Evolutionary conservation across 2,797 vertebrate species (phyloP).

Genomic region (Artibeus lituratus): DNA sequence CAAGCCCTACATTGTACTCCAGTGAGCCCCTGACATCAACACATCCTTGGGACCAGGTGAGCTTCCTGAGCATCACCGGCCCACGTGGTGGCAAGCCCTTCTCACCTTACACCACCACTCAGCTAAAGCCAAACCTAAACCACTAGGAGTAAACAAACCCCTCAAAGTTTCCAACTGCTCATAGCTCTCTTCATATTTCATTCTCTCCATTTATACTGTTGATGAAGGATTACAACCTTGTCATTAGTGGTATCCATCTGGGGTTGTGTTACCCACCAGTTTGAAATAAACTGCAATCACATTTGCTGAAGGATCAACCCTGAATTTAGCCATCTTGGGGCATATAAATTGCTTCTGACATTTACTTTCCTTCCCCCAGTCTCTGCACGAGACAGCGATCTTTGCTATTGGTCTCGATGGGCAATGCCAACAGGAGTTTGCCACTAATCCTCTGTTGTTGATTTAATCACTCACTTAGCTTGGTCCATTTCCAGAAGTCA

Average conservation of each 20-base stretch:
- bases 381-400: not conserved
- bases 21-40: not conserved
- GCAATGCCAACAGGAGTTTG: not conserved
- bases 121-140: not conserved
- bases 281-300: constrained; percentile 36
- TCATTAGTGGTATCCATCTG: not conserved
- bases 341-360: not conserved
- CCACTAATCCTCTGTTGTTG: not conserved
- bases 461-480: not conserved
- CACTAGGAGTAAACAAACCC: not conserved
- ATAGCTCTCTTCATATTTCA: not conserved
- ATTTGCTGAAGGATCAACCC: constrained; percentile 19
- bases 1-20: not conserved
- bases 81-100: not conserved
- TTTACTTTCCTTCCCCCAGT: not conserved
- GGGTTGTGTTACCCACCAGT: not conserved
- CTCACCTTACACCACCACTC: not conserved
- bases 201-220: not conserved
- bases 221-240: not conserved
- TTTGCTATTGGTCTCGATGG: not conserved
- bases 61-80: not conserved
- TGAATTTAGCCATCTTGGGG: not conserved
- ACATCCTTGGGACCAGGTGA: not conserved
- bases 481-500: constrained; percentile 14
- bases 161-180: not conserved